These are phyloP conservation scores for Lindbergichthys nudifrons DNA, from an alignment of 2,797 vertebrate genomes.

Conservation along the genomic window DNA sequence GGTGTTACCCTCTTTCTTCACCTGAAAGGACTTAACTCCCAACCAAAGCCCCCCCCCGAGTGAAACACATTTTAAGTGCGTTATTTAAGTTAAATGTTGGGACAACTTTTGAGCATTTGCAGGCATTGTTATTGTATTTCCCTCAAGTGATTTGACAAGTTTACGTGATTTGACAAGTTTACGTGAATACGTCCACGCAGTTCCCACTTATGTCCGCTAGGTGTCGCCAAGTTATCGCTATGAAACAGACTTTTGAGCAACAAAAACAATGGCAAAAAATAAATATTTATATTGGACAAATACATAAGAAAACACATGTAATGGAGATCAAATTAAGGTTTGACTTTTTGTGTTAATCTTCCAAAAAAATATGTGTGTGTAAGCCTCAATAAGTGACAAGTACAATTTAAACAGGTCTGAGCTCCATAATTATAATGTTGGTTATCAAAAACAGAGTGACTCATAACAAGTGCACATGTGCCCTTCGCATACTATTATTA, in stretches of 20 bases:
- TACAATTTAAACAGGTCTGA: not conserved
- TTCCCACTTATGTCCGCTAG: conserved; percentile 18
- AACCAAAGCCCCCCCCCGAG: too few relatives aligned
- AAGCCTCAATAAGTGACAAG: not conserved
- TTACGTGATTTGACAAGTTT: not conserved
- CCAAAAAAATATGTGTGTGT: not conserved
- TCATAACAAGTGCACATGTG: not conserved
- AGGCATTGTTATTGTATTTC: not conserved
- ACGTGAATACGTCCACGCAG: rapidly evolving
- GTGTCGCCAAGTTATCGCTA: conserved; percentile 32
- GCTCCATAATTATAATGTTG: not conserved
- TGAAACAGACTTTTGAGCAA: not conserved
- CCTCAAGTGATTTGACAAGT: not conserved
- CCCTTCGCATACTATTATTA: not conserved
- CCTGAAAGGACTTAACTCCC: not conserved
- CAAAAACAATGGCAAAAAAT: not conserved
- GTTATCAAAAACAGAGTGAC: not conserved
- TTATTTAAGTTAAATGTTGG: not conserved
- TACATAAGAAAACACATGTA: not conserved
- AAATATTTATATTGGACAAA: not conserved
- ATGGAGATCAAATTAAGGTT: not conserved
- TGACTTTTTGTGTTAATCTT: not conserved
- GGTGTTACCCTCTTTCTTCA: not conserved
- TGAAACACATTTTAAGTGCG: rapidly evolving
- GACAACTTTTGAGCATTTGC: too few relatives aligned